Base-by-base conservation (phyloP, 2,797 vertebrate species). In the Mastacembelus armatus region DNA sequence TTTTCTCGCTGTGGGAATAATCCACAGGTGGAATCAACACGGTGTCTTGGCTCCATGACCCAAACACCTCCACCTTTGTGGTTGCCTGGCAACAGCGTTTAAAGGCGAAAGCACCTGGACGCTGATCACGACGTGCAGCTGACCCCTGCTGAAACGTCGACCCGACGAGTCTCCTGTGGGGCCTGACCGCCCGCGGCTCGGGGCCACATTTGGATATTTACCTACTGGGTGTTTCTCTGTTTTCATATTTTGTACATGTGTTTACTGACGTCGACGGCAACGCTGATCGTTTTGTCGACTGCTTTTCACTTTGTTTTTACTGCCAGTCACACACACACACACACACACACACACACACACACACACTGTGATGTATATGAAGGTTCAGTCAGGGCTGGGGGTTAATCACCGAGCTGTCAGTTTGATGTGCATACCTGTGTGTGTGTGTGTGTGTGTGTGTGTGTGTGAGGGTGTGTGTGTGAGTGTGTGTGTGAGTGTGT, bases 401-500 rank as follows among this genome's bases (percentile, higher is more conserved):
- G 72, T 86, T 86, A 88, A 88, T 86, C 69, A 74, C 74, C n/a
- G 5, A 61, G 68, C 81, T 86, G 83, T 87, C 83, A 80, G 10
- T 48, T 48, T 77, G 77, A 86, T 43, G 66, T 74, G 67, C 40
- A 60, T 65, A 85, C 74, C 71, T 84, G 82, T 67, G 52, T 74
- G 71, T 78, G 56, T 78, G 60, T 74, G 50, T 57, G 51, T 63
- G 57, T 73, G 32, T 59, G 10, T 60, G n/a, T 83, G 82, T 84
- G 87, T 80, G 74, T n/a, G n/a, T n/a, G n/a, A n/a, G n/a, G n/a
- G 57, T 73, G 32, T 59, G 10, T 60, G n/a, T n/a, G n/a, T n/a
- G n/a, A n/a, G n/a, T n/a, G n/a, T n/a, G n/a, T n/a, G n/a, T n/a
- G n/a, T n/a, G n/a, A n/a, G 42, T 51, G 49, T 65, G 52, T 83